phyloP scores from a whole-genome alignment of 2,888 invertebrate genomes.

The Drosophila mercatorum region DNA sequence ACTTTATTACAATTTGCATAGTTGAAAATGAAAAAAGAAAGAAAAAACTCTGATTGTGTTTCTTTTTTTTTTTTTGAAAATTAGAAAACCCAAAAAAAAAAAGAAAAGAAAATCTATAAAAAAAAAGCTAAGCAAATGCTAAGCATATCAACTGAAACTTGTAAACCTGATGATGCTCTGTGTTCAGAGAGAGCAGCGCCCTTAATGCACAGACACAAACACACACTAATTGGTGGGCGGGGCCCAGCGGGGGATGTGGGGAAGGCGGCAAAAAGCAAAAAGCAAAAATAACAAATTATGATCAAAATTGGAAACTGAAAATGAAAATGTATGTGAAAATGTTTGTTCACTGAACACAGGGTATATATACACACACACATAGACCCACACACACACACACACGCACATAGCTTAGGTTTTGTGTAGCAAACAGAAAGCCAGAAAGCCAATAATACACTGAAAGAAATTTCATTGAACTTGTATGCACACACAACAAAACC shows the following conservation, averaged over 20 bases:
- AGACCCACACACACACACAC: conserved; percentile 7
- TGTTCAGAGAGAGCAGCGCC: conserved; percentile 68
- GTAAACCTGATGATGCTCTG: conserved; percentile 62
- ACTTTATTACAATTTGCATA: conserved; percentile 82
- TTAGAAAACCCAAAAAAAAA: conserved; percentile 44
- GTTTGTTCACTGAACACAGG: conserved; percentile 78
- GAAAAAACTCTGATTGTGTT: conserved; percentile 68
- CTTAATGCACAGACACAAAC: conserved; percentile 36
- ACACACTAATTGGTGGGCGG: conserved; percentile 65
- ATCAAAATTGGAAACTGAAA: conserved; percentile 46
- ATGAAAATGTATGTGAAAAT: conserved; percentile 59
- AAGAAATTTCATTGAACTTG: conserved; percentile 39
- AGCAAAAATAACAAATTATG: conserved; percentile 26
- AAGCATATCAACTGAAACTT: conserved; percentile 60
- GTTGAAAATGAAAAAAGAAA: conserved; percentile 50
- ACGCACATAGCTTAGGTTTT: conserved; percentile 35
- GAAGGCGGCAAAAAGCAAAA: conserved; percentile 20
- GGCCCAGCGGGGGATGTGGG: conserved; percentile 37
- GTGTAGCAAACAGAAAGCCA: conserved; percentile 58
- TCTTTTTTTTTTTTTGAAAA: background rate
- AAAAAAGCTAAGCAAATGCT: conserved; percentile 41
- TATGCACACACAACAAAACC: conserved; percentile 57
- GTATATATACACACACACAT: conserved; percentile 34
- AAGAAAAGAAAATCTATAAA: conserved; percentile 26
- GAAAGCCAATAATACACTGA: conserved; percentile 21